Base-by-base conservation (phyloP, 1,140 invertebrate species). In the Camponotus pennsylvanicus region DNA sequence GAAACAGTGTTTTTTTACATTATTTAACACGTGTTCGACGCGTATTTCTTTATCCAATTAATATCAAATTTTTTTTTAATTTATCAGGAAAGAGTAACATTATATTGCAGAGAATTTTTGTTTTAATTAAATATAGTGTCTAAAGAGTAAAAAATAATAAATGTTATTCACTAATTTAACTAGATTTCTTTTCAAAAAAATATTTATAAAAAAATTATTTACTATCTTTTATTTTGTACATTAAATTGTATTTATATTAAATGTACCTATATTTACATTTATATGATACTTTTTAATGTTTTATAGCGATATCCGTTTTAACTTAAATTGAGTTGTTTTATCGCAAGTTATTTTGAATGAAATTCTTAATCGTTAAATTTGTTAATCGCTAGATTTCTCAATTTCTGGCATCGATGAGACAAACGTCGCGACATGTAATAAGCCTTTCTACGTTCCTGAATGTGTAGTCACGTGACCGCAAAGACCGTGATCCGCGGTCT, bases 381-480 rank as follows among this genome's bases (percentile, higher is more conserved):
- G 13, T 40, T 4, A 40, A 6, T 40, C 27, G 18, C 13, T 5
- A 27, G 34, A 42, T 70, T 32, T 80, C 21, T 18, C 9, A 52
- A 55, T 69, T 69, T 69, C 34, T 45, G 52, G 15, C 27, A 15
- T n/a, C 18, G 71, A 37, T 42, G 21, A 8, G 40, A 61, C 32
- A 85, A 9, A 59, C 11, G 32, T 66, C 32, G 45, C 15, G 27
- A 52, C 59, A 64, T 66, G 61, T 76, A 57, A 69, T 67, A 21
- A 75, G 27, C 8, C 49, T 84, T 45, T 67, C 66, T 82, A 90
- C 89, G 88, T 88, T 79, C 84, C 89, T 90, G 89, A 71, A 42
- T 77, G 73, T 49, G 57, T 79, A 75, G 83, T 92, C 91, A 92
- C 91, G 91, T 92, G 91, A 92, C 83, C 55, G 71, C 8, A 59